Conservation (phyloP, 1,140 invertebrate genomes). For the Nephila pilipes region DNA sequence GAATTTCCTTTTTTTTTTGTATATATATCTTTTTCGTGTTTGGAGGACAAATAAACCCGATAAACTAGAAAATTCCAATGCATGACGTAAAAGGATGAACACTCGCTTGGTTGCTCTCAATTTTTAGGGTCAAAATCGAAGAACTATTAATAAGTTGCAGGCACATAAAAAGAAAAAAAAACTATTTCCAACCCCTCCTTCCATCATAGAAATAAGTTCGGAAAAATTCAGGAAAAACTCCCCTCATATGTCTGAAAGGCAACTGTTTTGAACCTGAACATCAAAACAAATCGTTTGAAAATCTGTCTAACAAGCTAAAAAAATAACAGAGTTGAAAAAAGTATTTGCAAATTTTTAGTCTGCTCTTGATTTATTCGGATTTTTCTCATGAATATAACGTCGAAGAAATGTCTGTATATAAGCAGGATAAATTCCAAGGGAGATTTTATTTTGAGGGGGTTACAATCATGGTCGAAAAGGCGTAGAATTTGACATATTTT, state of each 20-base stretch:
- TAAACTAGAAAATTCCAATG: slow-evolving; percentile 22
- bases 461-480: too few relatives aligned
- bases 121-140: background rate
- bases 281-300: slow-evolving; percentile 12
- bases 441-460: background rate
- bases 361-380: background rate
- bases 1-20: background rate
- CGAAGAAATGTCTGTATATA: background rate
- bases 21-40: background rate
- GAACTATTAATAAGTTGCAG: slow-evolving; percentile 28
- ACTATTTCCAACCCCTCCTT: background rate
- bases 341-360: background rate
- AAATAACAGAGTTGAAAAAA: background rate
- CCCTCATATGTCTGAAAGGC: background rate
- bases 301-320: slow-evolving; percentile 25
- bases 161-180: background rate
- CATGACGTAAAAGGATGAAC: slow-evolving; percentile 2
- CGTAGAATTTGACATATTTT: background rate
- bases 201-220: background rate
- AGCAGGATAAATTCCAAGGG: background rate
- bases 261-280: background rate
- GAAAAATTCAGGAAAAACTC: slow-evolving; percentile 16
- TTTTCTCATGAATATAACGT: background rate
- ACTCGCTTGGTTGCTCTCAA: background rate
- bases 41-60: background rate